Evolutionary conservation across 2,888 invertebrate genomes (phyloP).

Genomic region (Geotrupes spiniger): DNA sequence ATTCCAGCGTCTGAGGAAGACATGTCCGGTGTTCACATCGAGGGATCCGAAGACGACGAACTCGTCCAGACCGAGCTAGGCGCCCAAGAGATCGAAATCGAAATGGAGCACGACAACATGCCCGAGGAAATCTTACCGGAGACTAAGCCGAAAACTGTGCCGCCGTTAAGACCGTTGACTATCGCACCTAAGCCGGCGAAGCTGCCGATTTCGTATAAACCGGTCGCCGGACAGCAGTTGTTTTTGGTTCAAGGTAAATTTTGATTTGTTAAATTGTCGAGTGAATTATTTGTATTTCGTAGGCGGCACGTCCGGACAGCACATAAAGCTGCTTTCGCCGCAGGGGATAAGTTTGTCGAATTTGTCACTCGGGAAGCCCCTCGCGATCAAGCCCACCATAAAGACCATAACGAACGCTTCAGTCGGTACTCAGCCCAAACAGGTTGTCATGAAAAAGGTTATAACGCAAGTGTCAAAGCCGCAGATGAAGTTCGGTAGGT

Average conservation of each 20-base stretch:
- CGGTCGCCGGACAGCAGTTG: constrained; percentile 50
- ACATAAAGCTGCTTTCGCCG: constrained; percentile 46
- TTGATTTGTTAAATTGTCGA: too few relatives aligned
- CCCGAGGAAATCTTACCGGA: constrained; percentile 41
- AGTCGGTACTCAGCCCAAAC: constrained; percentile 38
- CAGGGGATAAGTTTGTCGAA: constrained; percentile 46
- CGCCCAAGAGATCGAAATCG: constrained; percentile 43
- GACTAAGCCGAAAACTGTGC: constrained; percentile 34
- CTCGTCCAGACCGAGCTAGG: constrained; percentile 40
- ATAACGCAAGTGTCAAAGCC: constrained; percentile 24
- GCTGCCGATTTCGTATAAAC: constrained; percentile 45
- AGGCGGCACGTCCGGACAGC: constrained; percentile 39
- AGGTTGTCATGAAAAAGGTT: constrained; percentile 47
- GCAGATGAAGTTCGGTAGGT: constrained; percentile 26
- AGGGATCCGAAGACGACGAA: constrained; percentile 36
- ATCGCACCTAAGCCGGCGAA: constrained; percentile 54
- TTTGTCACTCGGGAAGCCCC: constrained; percentile 41
- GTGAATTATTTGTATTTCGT: too few relatives aligned
- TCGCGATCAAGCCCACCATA: constrained; percentile 41
- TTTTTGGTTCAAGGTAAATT: constrained; percentile 49
- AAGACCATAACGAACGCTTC: constrained; percentile 35
- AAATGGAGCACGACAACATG: constrained; percentile 37
- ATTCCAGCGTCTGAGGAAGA: constrained; percentile 22
- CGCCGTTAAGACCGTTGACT: constrained; percentile 49
- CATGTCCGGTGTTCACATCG: constrained; percentile 13